phyloP scores from a whole-genome alignment of 2,113 vertebrate genomes.

The Salvator merianae region DNA sequence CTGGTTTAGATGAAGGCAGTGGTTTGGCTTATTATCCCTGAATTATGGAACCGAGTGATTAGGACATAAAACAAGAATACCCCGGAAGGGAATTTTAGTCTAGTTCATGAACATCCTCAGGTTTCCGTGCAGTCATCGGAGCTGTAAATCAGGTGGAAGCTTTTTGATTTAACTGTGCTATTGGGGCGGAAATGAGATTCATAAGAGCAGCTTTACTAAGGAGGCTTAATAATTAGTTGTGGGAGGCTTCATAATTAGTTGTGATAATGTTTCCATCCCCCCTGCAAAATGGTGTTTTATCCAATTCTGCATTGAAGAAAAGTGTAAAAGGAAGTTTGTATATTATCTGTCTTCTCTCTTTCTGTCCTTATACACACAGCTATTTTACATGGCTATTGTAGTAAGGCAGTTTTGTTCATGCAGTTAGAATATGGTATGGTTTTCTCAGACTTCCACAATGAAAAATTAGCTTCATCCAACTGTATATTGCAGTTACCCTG shows the following conservation, averaged over 20 bases:
- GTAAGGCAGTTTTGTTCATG: background rate
- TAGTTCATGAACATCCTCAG: conserved; percentile 75
- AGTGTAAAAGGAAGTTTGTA: background rate
- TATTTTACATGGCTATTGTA: background rate
- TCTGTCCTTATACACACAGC: background rate
- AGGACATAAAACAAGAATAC: conserved; percentile 60
- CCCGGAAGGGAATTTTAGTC: conserved; percentile 72
- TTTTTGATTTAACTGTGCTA: conserved; percentile 66
- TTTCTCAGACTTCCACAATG: conserved; percentile 26
- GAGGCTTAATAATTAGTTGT: too few relatives aligned
- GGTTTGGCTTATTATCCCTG: conserved; percentile 76
- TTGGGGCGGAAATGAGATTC: background rate
- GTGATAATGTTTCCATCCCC: background rate
- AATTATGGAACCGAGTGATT: conserved; percentile 77
- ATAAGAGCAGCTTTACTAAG: too few relatives aligned
- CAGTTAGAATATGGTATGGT: background rate
- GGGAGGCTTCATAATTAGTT: background rate
- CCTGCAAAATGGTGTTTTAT: too few relatives aligned
- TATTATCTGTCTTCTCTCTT: background rate
- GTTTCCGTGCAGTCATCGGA: conserved; percentile 55
- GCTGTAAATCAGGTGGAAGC: conserved; percentile 38
- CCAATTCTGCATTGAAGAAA: background rate
- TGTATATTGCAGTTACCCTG: background rate
- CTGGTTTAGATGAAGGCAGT: conserved; percentile 66
- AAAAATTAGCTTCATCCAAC: conserved; percentile 6